Conservation (phyloP, 1,140 invertebrate species). For the Drosophila setifemur region DNA sequence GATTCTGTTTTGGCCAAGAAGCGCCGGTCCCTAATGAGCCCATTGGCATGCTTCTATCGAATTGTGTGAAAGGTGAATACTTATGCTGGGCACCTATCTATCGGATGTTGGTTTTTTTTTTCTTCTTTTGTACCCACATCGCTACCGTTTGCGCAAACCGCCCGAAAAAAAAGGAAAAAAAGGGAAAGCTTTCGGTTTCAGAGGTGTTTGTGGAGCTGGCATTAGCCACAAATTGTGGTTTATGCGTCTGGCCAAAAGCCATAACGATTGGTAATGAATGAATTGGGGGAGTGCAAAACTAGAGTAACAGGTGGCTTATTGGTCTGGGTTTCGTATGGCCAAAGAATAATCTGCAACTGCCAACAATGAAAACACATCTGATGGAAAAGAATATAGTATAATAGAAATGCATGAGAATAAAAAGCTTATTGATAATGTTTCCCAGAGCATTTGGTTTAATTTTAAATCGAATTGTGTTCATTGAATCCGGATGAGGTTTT, state of each 20-base stretch:
- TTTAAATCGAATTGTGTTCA: not conserved
- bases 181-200: slow-evolving; percentile 53
- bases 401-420: not conserved
- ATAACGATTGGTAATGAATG: not conserved
- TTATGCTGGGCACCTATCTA: slow-evolving; percentile 20
- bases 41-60: slow-evolving; percentile 62
- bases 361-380: slow-evolving; percentile 20
- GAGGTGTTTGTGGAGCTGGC: slow-evolving; percentile 56
- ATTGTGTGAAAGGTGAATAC: slow-evolving; percentile 70
- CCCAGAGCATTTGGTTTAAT: slow-evolving; percentile 1
- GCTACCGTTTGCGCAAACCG: slow-evolving; percentile 59
- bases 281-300: not conserved
- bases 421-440: not conserved
- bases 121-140: not conserved
- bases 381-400: slow-evolving; percentile 1
- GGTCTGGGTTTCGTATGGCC: not conserved
- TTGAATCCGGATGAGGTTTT: not conserved
- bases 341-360: slow-evolving; percentile 21
- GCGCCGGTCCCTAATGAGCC: slow-evolving; percentile 49
- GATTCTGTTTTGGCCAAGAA: slow-evolving; percentile 26
- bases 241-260: slow-evolving; percentile 54
- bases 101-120: slow-evolving; percentile 8
- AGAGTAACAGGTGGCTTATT: slow-evolving; percentile 12
- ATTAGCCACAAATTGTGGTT: slow-evolving; percentile 60
- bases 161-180: slow-evolving; percentile 28